Conservation (phyloP, 64 coral and sea anemone genomes). For the Catalaphyllia jardinei region DNA sequence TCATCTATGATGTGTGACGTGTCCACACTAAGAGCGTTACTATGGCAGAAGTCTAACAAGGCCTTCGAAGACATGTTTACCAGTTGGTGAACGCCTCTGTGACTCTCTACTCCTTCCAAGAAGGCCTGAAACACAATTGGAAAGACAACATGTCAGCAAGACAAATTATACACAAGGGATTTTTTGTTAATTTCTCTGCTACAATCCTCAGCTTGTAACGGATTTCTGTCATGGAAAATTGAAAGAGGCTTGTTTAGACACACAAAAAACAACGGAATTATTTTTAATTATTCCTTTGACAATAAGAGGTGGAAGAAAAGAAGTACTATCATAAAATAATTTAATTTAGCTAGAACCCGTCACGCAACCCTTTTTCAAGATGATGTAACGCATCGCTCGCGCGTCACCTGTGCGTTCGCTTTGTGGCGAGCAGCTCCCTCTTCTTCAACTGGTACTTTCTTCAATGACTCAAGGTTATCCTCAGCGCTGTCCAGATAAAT, state of each 20-base stretch:
- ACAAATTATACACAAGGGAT: no score
- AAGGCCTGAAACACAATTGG: conserved; percentile 38
- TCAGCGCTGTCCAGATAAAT: conserved; percentile 82
- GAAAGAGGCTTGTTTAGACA: no score
- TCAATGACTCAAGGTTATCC: conserved; percentile 69
- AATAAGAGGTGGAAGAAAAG: no score
- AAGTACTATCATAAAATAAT: no score
- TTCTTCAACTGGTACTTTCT: conserved; percentile 57
- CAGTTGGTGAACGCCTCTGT: conserved; percentile 51
- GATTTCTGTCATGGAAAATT: no score
- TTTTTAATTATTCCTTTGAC: no score
- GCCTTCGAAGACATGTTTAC: conserved; percentile 52
- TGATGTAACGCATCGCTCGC: neutral
- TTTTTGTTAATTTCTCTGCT: no score
- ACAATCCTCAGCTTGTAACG: no score
- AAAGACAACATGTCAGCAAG: neutral
- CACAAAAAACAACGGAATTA: no score
- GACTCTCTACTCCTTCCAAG: conserved; percentile 35
- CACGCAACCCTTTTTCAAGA: no score
- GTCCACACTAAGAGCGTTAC: conserved; percentile 63
- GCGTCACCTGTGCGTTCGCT: conserved; percentile 66
- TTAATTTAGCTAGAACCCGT: no score
- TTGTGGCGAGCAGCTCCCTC: conserved; percentile 60
- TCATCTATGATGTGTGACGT: conserved; percentile 71
- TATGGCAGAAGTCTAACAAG: conserved; percentile 53